Percentiles rank a stretch among this genome's conserved stretches.
phyloP scores from a whole-genome alignment of 2,888 invertebrate genomes.

The Harpagoxenus sublaevis region DNA sequence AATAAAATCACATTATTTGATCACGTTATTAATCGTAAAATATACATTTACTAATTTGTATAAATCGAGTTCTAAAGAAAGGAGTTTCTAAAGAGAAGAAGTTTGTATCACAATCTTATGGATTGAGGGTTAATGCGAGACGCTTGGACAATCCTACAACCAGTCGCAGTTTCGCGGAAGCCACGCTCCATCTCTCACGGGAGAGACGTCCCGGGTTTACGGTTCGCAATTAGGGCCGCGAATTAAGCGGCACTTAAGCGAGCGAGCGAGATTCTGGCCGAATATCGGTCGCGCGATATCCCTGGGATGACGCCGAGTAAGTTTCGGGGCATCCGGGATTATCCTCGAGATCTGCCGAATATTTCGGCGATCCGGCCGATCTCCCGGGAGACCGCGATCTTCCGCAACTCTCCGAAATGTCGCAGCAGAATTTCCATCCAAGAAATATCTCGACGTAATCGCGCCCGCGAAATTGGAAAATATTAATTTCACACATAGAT shows the following conservation, averaged over 20 bases:
- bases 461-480: background rate
- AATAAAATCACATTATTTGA: background rate
- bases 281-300: constrained; percentile 51
- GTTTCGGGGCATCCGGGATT: constrained; percentile 47
- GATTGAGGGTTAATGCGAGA: background rate
- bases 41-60: background rate
- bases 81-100: too few species aligned
- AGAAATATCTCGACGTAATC: constrained; percentile 18
- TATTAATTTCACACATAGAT: background rate
- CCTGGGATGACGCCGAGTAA: constrained; percentile 40
- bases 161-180: constrained; percentile 23
- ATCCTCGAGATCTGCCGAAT: constrained; percentile 53
- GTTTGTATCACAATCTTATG: background rate
- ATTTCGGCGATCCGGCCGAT: constrained; percentile 48
- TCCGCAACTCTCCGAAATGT: constrained; percentile 32
- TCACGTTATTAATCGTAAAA: background rate
- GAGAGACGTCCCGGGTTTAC: constrained; percentile 36
- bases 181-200: constrained; percentile 43
- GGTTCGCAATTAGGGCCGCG: constrained; percentile 51
- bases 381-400: constrained; percentile 41
- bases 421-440: constrained; percentile 21
- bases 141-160: constrained; percentile 4
- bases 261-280: constrained; percentile 42
- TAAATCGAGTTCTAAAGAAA: background rate
- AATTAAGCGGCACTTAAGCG: constrained; percentile 53